Conservation (phyloP, 2,888 invertebrate genomes). For the Microplitis manilae region DNA sequence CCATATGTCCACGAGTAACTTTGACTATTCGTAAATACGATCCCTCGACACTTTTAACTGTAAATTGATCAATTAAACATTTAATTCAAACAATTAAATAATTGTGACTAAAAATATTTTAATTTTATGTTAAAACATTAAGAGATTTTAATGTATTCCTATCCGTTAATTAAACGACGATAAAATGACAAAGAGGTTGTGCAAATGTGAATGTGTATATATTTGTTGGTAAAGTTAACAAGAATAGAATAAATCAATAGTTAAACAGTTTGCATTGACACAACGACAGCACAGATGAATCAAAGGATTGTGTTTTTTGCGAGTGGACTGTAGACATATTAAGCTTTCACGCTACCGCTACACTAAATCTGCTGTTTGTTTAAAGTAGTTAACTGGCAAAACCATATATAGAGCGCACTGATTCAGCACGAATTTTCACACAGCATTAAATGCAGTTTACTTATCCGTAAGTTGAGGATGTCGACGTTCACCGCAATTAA, state of each 20-base stretch:
- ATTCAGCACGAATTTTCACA: slow-evolving; percentile 34
- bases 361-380: slow-evolving; percentile 29
- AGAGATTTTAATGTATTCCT: no score
- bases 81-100: neutral
- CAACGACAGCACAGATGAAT: slow-evolving; percentile 9
- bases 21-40: slow-evolving; percentile 78
- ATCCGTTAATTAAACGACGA: neutral
- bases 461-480: slow-evolving; percentile 60
- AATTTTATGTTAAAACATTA: neutral
- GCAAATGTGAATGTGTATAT: neutral
- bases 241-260: slow-evolving; percentile 5
- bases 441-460: slow-evolving; percentile 64
- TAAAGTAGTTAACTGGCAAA: slow-evolving; percentile 36
- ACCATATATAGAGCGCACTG: slow-evolving; percentile 41
- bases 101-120: neutral
- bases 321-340: neutral
- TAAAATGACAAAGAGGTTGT: neutral
- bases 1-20: slow-evolving; percentile 84
- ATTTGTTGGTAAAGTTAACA: neutral
- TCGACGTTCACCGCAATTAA: slow-evolving; percentile 64
- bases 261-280: neutral
- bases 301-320: slow-evolving; percentile 20
- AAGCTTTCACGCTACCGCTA: slow-evolving; percentile 17
- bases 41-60: slow-evolving; percentile 79
- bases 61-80: slow-evolving; percentile 45